phyloP scores from a whole-genome alignment of 2,888 invertebrate species.

The Athalia cordata region DNA sequence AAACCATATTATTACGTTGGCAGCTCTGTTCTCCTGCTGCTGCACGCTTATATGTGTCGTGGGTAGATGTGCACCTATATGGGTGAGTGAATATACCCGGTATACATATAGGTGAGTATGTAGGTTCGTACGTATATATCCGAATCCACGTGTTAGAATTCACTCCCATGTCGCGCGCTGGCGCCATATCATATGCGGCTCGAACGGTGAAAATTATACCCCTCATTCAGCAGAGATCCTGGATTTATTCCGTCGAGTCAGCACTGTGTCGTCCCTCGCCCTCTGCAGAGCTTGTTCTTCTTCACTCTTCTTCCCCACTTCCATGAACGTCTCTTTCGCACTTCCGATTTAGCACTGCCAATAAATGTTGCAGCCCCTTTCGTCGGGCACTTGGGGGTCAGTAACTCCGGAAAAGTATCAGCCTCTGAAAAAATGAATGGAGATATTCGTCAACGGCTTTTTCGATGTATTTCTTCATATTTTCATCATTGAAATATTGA shows the following conservation, averaged over 20 bases:
- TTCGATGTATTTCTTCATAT: no score
- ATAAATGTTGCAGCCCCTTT: no score
- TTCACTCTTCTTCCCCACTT: neutral
- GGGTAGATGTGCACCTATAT: neutral
- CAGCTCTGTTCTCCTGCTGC: conserved; percentile 28
- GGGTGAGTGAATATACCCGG: neutral
- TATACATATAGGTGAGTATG: neutral
- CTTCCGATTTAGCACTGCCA: no score
- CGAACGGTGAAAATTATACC: conserved; percentile 43
- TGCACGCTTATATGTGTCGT: neutral
- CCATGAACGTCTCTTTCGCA: neutral
- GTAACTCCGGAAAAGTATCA: no score
- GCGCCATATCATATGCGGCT: conserved; percentile 35
- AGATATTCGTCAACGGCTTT: no score
- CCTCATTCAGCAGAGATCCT: conserved; percentile 25
- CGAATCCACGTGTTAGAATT: neutral
- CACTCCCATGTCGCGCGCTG: conserved; percentile 24
- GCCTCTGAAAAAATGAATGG: no score
- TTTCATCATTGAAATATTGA: no score
- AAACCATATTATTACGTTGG: conserved; percentile 69
- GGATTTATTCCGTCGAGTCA: conserved; percentile 56
- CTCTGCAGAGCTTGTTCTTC: neutral
- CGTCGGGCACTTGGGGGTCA: no score
- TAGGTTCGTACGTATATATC: neutral
- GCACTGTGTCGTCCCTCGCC: conserved; percentile 58